These are phyloP conservation scores for Margarornis squamiger DNA, from an alignment of 2,797 vertebrate genomes.

Conservation along the genomic window DNA sequence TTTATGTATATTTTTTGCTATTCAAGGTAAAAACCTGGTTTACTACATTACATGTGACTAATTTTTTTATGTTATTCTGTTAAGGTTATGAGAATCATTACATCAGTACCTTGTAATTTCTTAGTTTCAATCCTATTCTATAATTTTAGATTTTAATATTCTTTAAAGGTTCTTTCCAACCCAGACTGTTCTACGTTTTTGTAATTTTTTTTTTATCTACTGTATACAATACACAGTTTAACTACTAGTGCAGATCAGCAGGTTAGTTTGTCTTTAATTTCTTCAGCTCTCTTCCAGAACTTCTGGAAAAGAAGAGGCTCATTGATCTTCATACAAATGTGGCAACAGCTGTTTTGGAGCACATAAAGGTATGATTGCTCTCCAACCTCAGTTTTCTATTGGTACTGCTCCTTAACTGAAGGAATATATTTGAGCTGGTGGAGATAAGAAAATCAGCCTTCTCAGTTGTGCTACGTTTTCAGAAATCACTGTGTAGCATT, in stretches of 20 bases:
- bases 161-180: background rate
- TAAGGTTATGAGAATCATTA: background rate
- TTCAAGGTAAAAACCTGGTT: background rate
- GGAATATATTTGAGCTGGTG: background rate
- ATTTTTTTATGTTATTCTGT: background rate
- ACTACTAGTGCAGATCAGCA: background rate
- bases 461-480: background rate
- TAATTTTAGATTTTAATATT: background rate
- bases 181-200: background rate
- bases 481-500: background rate
- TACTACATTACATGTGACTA: background rate
- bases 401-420: background rate
- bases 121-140: background rate
- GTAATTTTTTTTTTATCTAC: background rate
- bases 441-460: background rate
- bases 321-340: constrained; percentile 99
- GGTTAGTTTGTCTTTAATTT: constrained; percentile 68
- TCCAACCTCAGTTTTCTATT: background rate
- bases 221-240: background rate
- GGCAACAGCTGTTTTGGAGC: constrained; percentile 94
- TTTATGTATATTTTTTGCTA: background rate
- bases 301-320: constrained; percentile 96
- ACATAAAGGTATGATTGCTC: constrained; percentile 88
- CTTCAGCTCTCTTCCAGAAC: constrained; percentile 93
- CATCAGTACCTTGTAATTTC: background rate